Base-by-base conservation (phyloP, 2,888 invertebrate species). In the Scaptomyza tumidula region DNA sequence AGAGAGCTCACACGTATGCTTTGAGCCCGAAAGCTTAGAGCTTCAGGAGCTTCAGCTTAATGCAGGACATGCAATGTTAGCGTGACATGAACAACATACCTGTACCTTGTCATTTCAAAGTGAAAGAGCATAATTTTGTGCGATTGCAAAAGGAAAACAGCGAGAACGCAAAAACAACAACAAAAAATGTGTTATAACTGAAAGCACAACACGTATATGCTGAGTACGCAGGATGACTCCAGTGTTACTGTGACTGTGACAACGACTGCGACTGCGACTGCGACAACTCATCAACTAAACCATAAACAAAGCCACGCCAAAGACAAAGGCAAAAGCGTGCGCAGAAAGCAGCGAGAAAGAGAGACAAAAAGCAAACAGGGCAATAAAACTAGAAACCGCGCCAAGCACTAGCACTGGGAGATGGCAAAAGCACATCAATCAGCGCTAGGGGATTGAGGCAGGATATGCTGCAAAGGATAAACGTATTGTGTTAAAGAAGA, bases 361-460 rank as follows among this genome's bases (percentile, higher is more conserved):
- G 59, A 66, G 70, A 85, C 80, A 89, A 87, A 89, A 78, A 69
- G 54, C 68, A 58, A 71, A 71, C 69, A 11, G 37, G 67, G 89
- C 83, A 84, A 84, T 84, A 84, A 84, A 84, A 88, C 86, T 82
- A 71, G 88, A 73, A 82, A 85, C 83, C 88, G 76, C 83, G 83
- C 72, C 70, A 81, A 63, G 64, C 63, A 61, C 72, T 57, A 48
- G 41, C 56, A 59, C 50, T 62, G 50, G 16, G 13, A 13, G 41
- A 52, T 11, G n/a, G 58, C 86, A 89, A 89, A 89, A 87, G 82
- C 70, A 87, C 88, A 84, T 84, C 83, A 89, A 84, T 84, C 83
- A 84, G 71, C 88, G 65, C 55, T 43, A 10, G 79, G 37, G 71
- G 56, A 71, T 55, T 31, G 66, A 41, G 53, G 43, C 54, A 58